Percentiles rank a stretch among this genome's conserved stretches.
Conservation (phyloP, 2,797 vertebrate genomes). For the Enteromius fasciolatus region DNA sequence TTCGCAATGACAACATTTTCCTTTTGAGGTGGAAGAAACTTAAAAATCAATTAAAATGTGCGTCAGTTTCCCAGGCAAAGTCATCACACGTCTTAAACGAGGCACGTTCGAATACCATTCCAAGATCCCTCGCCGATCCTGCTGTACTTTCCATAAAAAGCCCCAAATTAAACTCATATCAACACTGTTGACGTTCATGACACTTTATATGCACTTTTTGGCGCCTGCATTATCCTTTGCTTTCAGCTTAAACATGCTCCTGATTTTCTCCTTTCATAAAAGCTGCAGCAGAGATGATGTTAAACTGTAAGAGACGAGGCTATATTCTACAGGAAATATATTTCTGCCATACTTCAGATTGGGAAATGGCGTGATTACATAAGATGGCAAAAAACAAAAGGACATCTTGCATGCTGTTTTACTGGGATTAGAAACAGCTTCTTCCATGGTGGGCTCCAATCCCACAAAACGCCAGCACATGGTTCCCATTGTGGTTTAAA, state of each 20-base stretch:
- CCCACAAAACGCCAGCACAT: constrained; percentile 75
- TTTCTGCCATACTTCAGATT: background rate
- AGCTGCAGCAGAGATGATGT: background rate
- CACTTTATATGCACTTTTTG: background rate
- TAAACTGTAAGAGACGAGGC: background rate
- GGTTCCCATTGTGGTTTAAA: constrained; percentile 81
- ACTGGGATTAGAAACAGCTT: constrained; percentile 73
- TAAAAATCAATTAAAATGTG: too few relatives aligned
- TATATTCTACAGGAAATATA: background rate
- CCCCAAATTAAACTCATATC: too few relatives aligned
- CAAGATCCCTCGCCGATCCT: background rate
- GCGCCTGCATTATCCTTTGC: background rate
- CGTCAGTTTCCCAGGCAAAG: too few relatives aligned
- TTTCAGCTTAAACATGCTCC: background rate
- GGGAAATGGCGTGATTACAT: background rate
- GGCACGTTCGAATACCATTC: background rate
- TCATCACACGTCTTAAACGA: too few relatives aligned
- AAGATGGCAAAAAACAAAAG: background rate
- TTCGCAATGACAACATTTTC: too few relatives aligned
- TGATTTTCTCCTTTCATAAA: background rate
- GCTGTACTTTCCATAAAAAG: background rate
- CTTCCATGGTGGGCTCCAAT: constrained; percentile 75
- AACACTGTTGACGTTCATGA: background rate
- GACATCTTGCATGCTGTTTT: constrained; percentile 66
- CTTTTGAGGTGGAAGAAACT: too few relatives aligned